phyloP scores from a whole-genome alignment of 2,888 invertebrate species.

The Caenorhabditis doughertyi region DNA sequence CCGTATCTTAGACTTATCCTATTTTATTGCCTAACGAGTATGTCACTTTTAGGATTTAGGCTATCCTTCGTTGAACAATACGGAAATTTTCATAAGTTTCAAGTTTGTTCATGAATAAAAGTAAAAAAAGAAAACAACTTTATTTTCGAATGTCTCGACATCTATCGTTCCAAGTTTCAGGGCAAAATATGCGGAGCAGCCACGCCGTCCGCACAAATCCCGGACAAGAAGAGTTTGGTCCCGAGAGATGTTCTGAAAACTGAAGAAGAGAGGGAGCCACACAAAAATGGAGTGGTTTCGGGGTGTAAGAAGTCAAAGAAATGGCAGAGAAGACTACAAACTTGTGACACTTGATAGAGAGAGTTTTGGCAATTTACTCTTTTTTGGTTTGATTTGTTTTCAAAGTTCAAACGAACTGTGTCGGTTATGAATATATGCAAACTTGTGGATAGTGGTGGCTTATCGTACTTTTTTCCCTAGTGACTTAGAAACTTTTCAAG shows the following conservation, averaged over 20 bases:
- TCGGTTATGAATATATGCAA: background rate
- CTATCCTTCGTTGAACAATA: no score
- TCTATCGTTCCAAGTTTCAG: conserved; percentile 24
- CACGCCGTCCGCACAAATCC: conserved; percentile 29
- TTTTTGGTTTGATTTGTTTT: conserved; percentile 28
- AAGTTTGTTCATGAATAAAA: conserved; percentile 19
- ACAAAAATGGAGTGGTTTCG: conserved; percentile 54
- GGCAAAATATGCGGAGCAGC: conserved; percentile 37
- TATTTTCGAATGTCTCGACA: background rate
- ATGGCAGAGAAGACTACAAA: conserved; percentile 22
- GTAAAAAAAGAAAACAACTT: conserved; percentile 8
- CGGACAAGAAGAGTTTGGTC: conserved; percentile 41
- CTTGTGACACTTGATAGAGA: conserved; percentile 57
- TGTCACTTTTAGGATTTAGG: no score
- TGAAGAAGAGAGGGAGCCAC: background rate
- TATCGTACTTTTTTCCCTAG: conserved; percentile 25
- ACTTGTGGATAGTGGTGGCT: background rate
- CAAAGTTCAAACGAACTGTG: conserved; percentile 24
- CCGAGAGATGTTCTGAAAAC: conserved; percentile 49
- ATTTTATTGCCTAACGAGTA: no score
- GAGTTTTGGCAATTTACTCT: conserved; percentile 19
- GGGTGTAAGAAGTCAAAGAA: conserved; percentile 32
- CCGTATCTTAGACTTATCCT: no score
- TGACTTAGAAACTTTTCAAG: no score
- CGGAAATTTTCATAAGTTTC: background rate